These are phyloP conservation scores for Palythoa grandis DNA, from an alignment of 92 coral and sea anemone genomes.

Conservation along the genomic window DNA sequence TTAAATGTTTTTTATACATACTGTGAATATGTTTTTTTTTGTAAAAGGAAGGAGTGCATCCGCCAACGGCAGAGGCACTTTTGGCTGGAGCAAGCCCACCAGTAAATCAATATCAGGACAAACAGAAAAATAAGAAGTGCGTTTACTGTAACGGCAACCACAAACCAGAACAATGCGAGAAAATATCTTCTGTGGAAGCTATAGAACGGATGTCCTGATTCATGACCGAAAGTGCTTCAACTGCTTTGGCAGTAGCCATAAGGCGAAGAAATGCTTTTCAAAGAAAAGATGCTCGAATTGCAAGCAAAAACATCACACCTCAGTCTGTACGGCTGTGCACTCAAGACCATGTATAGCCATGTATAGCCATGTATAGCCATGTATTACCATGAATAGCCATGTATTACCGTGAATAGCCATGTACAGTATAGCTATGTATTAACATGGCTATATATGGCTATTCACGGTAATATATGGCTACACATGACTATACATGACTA, in stretches of 20 bases:
- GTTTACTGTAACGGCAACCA: constrained; percentile 4
- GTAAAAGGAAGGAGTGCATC: not conserved
- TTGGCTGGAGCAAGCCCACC: too few relatives aligned
- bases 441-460: too few relatives aligned
- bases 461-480: too few relatives aligned
- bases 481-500: too few relatives aligned
- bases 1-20: too few relatives aligned
- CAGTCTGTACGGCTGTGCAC: too few relatives aligned
- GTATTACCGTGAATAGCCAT: too few relatives aligned
- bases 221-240: constrained; percentile 55
- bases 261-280: constrained; percentile 46
- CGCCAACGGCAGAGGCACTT: not conserved
- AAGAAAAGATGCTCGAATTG: constrained; percentile 59
- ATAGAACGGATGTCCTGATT: constrained; percentile 46
- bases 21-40: too few relatives aligned
- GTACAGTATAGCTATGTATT: too few relatives aligned
- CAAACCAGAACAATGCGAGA: constrained; percentile 17
- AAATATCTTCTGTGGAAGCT: constrained; percentile 7
- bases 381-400: too few relatives aligned
- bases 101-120: not conserved
- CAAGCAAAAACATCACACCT: constrained; percentile 20
- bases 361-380: too few relatives aligned
- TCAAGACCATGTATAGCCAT: too few relatives aligned
- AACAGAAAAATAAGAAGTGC: constrained; percentile 18
- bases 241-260: constrained; percentile 51